Evolutionary conservation across 2,797 vertebrate species (phyloP).

Genomic region (Brachyrhaphis roseni): DNA sequence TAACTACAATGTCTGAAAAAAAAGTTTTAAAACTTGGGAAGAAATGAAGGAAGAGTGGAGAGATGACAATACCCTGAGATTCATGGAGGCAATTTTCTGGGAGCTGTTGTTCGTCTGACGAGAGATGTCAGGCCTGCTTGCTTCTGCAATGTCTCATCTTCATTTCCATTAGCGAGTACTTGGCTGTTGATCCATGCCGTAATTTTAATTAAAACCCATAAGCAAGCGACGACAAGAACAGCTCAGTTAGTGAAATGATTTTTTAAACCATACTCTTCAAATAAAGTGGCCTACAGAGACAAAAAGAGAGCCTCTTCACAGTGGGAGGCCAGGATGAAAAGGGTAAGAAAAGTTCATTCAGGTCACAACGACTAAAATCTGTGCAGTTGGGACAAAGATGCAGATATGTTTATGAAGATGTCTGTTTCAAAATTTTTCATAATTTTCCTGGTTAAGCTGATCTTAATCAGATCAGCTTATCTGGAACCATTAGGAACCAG

Average conservation of each 20-base stretch:
- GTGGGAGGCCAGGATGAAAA: conserved; percentile 50
- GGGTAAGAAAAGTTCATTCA: conserved; percentile 35
- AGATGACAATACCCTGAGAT: conserved; percentile 11
- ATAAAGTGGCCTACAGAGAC: conserved; percentile 1
- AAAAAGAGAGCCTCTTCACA: conserved; percentile 36
- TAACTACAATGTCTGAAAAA: conserved; percentile 18
- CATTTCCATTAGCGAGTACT: conserved; percentile 65
- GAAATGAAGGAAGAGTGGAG: conserved; percentile 9
- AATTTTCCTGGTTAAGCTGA: background rate
- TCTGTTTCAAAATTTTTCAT: conserved; percentile 4
- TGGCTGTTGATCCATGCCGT: conserved; percentile 68
- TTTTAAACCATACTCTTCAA: conserved; percentile 12
- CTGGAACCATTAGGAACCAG: conserved; percentile 42
- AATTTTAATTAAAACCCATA: conserved; percentile 80
- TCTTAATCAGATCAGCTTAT: too few species aligned
- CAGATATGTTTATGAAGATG: background rate
- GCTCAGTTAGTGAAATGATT: conserved; percentile 28
- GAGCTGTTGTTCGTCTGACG: conserved; percentile 44
- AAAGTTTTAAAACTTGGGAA: conserved; percentile 1
- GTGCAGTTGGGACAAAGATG: background rate
- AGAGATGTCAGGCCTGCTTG: conserved; percentile 55
- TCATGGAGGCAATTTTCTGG: conserved; percentile 39
- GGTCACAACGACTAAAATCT: conserved; percentile 28
- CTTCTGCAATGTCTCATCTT: conserved; percentile 39
- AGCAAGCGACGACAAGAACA: conserved; percentile 48